Base-by-base conservation (phyloP, 2,113 vertebrate species). In the Machaerirhynchus nigripectus region DNA sequence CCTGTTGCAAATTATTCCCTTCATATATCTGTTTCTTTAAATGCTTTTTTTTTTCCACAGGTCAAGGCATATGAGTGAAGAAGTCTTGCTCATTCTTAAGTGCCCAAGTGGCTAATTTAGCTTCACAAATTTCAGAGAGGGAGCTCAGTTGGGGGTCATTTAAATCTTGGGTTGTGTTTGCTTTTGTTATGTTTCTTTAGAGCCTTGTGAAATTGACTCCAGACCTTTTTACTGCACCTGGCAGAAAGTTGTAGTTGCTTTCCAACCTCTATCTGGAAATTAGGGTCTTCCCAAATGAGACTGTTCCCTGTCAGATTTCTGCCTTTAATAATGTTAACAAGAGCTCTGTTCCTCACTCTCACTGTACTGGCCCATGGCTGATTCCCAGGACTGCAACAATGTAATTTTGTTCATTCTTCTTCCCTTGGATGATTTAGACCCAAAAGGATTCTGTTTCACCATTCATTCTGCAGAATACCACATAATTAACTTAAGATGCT, bases 191-290 rank as follows among this genome's bases (percentile, higher is more conserved):
- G 52, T 94, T 91, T 90, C 87, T 95, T 91, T 82, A 81, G 44
- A 91, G 40, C 40, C 74, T 93, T n/a, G 28, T 90, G 70, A 87
- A 93, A 89, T 82, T 94, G 78, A 84, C 87, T 93, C 81, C 91
- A 96, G 81, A 63, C 20, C 64, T 75, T 93, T 94, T 93, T 91
- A 93, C 40, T 91, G 84, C 84, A 96, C 96, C 93, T 96, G 95
- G 92, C 78, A 96, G 57, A 87, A 93, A 68, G 53, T 31, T 91
- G 57, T 75, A 52, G 50, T 85, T 91, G 26, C 44, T 91, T 91
- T 95, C 90, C 87, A 93, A 9, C 30, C 44, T 52, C 84, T 76
- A 64, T 93, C 76, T 86, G 64, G 84, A 87, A 96, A 96, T 71
- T 31, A 91, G 89, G 60, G 7, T 89, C 84, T 91, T 89, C 81